These are phyloP conservation scores for Erpornis zantholeuca DNA, from an alignment of 2,113 vertebrate genomes.

Conservation along the genomic window DNA sequence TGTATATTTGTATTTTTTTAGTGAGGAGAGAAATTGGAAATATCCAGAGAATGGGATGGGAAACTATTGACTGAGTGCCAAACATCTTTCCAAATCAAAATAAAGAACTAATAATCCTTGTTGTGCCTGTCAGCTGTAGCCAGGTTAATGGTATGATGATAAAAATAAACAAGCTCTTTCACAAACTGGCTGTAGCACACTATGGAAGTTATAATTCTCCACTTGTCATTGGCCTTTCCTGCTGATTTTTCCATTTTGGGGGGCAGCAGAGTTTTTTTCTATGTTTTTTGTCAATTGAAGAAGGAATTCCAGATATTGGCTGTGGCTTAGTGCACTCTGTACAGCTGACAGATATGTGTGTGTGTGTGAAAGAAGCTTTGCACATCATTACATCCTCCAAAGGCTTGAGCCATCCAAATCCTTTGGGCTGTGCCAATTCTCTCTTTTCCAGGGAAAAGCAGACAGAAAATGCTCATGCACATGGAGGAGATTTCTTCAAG, in stretches of 20 bases:
- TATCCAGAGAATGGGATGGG: neutral
- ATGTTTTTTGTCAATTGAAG: neutral
- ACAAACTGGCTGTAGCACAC: neutral
- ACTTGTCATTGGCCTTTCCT: neutral
- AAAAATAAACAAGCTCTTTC: constrained; percentile 20
- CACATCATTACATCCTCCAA: neutral
- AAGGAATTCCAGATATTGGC: neutral
- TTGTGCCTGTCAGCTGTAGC: constrained; percentile 13
- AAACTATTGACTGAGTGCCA: constrained; percentile 5
- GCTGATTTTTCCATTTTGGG: neutral
- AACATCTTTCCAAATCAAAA: constrained; percentile 17
- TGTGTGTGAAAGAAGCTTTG: neutral
- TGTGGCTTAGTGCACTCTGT: neutral
- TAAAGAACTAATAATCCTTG: constrained; percentile 7
- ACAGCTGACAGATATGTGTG: neutral
- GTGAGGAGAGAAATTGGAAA: neutral
- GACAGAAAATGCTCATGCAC: constrained; percentile 21
- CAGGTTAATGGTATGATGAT: constrained; percentile 12
- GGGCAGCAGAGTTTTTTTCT: neutral
- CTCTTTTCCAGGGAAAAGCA: constrained; percentile 35
- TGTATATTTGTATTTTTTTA: neutral
- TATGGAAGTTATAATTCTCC: neutral
- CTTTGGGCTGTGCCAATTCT: constrained; percentile 22
- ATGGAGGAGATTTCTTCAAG: constrained; percentile 62
- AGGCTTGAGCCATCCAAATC: neutral